Percentiles rank a stretch among this genome's conserved stretches.
These are phyloP conservation scores for Glaucomys volans DNA, from an alignment of 2,113 vertebrate species.

Conservation along the genomic window DNA sequence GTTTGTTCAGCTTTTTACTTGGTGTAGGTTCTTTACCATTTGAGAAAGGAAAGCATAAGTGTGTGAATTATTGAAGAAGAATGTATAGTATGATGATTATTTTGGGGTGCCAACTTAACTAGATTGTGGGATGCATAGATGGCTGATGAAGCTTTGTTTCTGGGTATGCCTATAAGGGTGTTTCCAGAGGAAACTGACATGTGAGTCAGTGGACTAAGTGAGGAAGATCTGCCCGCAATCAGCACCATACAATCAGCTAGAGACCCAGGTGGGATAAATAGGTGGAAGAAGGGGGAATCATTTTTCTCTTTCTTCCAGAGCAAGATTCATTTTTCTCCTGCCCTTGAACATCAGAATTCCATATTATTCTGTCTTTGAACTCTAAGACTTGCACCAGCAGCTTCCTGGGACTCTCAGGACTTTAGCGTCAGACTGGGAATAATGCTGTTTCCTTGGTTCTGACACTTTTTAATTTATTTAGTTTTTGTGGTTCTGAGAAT, in stretches of 20 bases:
- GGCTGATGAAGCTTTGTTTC: neutral
- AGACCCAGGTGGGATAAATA: neutral
- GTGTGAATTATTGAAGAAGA: neutral
- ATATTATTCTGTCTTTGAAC: neutral
- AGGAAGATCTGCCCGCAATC: too few species aligned
- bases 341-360: neutral
- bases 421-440: neutral
- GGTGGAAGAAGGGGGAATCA: neutral
- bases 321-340: neutral
- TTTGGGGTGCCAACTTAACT: too few species aligned
- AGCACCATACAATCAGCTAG: neutral
- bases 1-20: constrained; percentile 27
- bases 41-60: neutral
- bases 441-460: neutral
- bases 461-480: neutral
- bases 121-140: neutral
- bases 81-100: neutral
- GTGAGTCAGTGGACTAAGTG: neutral
- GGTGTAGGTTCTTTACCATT: neutral
- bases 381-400: neutral
- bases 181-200: neutral
- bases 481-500: too few species aligned
- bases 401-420: neutral
- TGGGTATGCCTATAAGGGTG: neutral
- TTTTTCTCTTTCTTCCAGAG: neutral